These are phyloP conservation scores for Pionites leucogaster DNA, from an alignment of 2,113 vertebrate species.

Conservation along the genomic window DNA sequence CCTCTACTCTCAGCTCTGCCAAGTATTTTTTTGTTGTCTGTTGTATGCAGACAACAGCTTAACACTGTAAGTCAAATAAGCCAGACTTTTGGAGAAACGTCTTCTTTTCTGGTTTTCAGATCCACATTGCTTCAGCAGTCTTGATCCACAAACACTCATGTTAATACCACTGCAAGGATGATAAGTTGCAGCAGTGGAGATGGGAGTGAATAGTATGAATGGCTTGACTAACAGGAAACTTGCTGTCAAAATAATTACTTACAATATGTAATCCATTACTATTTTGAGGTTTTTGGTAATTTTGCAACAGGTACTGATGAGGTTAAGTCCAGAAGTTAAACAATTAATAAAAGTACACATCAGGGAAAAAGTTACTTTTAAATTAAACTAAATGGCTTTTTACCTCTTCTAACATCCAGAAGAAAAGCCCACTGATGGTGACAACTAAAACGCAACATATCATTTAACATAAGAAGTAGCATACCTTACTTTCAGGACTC, in stretches of 20 bases:
- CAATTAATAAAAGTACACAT: neutral
- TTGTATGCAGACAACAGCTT: neutral
- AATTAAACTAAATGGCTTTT: slow-evolving; percentile 26
- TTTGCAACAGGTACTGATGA: neutral
- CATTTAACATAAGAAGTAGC: neutral
- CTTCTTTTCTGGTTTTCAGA: neutral
- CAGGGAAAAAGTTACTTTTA: slow-evolving; percentile 29
- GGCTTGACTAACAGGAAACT: neutral
- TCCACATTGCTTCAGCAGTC: neutral
- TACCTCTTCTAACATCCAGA: slow-evolving; percentile 1
- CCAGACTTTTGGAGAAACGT: neutral
- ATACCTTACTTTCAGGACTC: neutral
- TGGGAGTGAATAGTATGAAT: neutral
- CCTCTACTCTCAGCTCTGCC: neutral
- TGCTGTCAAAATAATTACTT: neutral
- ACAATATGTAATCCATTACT: neutral
- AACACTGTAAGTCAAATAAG: neutral
- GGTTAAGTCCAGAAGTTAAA: neutral
- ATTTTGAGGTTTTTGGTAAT: neutral
- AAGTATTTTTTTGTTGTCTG: neutral
- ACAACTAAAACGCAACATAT: neutral
- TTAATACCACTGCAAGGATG: neutral
- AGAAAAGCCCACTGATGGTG: neutral
- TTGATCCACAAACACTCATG: neutral
- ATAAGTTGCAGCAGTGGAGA: neutral